These are phyloP conservation scores for Trachops cirrhosus DNA, from an alignment of 2,797 vertebrate species.

Conservation along the genomic window DNA sequence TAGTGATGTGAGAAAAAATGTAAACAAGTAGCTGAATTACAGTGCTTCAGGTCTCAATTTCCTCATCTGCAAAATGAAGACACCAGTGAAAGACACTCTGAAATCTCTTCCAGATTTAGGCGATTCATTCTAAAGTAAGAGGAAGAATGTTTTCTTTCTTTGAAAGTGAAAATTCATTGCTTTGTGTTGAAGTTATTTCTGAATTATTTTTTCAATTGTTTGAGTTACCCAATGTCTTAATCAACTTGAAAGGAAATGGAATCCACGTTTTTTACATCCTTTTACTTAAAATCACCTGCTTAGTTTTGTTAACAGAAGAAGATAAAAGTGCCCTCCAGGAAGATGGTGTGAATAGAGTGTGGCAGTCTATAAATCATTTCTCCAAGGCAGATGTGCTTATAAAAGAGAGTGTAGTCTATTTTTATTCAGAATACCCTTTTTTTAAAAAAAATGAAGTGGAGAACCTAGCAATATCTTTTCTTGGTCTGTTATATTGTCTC, in stretches of 20 bases:
- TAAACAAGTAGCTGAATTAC: background rate
- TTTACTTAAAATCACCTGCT: background rate
- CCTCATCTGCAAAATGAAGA: background rate
- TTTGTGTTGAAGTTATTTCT: background rate
- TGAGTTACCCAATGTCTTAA: background rate
- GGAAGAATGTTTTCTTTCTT: background rate
- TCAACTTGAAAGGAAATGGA: background rate
- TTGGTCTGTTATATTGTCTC: slow-evolving; percentile 3
- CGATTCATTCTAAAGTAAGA: slow-evolving; percentile 23
- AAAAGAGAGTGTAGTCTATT: background rate
- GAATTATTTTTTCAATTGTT: background rate
- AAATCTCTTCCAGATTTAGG: background rate
- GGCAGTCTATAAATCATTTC: background rate
- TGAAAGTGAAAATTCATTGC: slow-evolving; percentile 16
- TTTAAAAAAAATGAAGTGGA: background rate
- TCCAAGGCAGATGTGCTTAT: background rate
- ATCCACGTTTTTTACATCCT: background rate
- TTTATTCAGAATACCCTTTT: background rate
- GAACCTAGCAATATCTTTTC: background rate
- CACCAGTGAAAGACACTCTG: background rate
- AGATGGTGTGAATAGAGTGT: background rate
- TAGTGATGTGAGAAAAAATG: background rate
- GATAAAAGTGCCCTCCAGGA: background rate
- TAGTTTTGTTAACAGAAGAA: slow-evolving; percentile 14
- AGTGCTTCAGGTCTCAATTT: background rate